Evolutionary conservation across 2,888 invertebrate genomes (phyloP), one percentile per base, ranked within the genome.

Genomic region (Eupithecia insigniata): DNA sequence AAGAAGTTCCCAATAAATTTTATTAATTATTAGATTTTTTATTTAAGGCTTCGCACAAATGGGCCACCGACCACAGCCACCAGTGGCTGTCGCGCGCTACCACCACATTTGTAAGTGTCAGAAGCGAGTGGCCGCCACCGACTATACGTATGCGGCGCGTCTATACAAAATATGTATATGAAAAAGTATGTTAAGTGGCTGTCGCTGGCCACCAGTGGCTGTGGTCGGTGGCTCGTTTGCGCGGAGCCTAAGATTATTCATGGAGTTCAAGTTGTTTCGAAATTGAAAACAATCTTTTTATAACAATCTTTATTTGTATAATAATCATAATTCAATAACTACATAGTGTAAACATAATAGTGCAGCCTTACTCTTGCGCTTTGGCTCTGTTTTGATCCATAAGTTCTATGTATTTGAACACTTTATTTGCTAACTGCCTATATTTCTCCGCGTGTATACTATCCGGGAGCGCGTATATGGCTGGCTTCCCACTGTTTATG

Each of bases 401-500:
- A 85, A 81, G 77, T 2, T 85, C 90, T 86, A 94, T 86, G 77
- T 92, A 92, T 79, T 93, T 91, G 76, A 89, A 94, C 75, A 94
- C 89, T 87, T 87, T 93, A 70, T 91, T 93, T 0, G 94, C 94
- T 70, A 94, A 81, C 3, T 86, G 88, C 64, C 92, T 87, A 64
- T 94, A 94, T 69, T 94, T 93, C 74, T 93, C 92, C 0, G 94
- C 92, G 76, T 94, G 94, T 75, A 83, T 81, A 78, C 95, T 95
- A 65, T 96, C 93, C 0, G 97, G 96, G 16, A 96, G 87, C 0
- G 96, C 94, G 66, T 97, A 91, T 69, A 97, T 96, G 3, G 97
- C 95, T 0, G 98, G 98, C 77, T 95, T 95, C 1, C 98, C 98
- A 67, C 91, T 94, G 86, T 98, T 98, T 72, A 96, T 95, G 71